Base-by-base conservation (phyloP, 2,797 vertebrate genomes). In the Sebastes paucispinis region DNA sequence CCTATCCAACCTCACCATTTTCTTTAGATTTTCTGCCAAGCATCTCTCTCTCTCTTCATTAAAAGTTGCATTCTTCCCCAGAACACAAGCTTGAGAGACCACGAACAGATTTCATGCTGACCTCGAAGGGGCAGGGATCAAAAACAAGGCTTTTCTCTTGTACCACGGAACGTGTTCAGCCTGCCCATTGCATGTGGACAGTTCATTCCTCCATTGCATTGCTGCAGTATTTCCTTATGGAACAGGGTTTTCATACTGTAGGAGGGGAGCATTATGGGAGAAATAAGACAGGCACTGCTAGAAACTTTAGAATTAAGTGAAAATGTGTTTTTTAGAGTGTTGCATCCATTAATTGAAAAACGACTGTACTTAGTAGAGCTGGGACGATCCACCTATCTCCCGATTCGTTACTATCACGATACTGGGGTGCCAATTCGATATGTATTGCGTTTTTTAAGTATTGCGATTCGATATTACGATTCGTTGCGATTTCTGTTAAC, bases 91-190 rank as follows among this genome's bases (percentile, higher is more conserved):
- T 77, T 63, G 55, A 65, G 79, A 88, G 77, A 87, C 81, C 80
- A 73, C 36, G 36, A 76, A 27, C 70, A 80, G 79, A 75, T 81
- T 84, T 81, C 39, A 50, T 66, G 16, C 73, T 57, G 78, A 77
- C 75, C 83, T 84, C 75, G 6, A 32, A 66, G 78, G 75, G 69
- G 43, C 84, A 77, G 32, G 60, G 83, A 87, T 87, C 75, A 89
- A 91, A 93, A 93, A 87, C 84, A 78, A 91, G 83, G 81, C 90
- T 93, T 94, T 95, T 94, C 91, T 95, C 93, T 94, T 92, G 93
- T 92, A 86, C 85, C 87, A 70, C 82, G 71, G 86, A 89, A 88
- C 70, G 80, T 93, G 91, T 93, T 93, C 91, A 81, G 93, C 89
- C 89, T 94, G 92, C 92, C 90, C 80, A 73, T 83, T 91, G 94